Conservation (phyloP, 2,888 invertebrate genomes). For the Nemotelus pantherinus region DNA sequence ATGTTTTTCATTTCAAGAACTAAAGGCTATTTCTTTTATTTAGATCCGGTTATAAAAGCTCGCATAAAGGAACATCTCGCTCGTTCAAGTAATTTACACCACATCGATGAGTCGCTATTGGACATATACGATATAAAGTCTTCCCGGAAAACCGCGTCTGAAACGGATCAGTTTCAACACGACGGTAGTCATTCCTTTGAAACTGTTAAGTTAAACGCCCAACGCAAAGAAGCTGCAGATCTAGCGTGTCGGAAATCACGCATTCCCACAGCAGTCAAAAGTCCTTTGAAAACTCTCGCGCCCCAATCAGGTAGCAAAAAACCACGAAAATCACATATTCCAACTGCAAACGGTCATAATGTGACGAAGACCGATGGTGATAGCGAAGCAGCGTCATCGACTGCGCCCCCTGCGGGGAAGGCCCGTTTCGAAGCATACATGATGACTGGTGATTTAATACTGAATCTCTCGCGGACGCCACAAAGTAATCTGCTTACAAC, state of each 20-base stretch:
- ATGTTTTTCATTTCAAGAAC: no score
- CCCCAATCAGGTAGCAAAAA: conserved; percentile 62
- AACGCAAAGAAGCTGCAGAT: conserved; percentile 47
- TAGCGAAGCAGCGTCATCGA: conserved; percentile 46
- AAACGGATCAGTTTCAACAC: conserved; percentile 49
- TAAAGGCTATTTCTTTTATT: conserved; percentile 9
- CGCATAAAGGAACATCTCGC: conserved; percentile 78
- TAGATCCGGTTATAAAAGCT: conserved; percentile 89
- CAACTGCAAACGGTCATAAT: conserved; percentile 58
- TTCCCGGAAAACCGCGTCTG: conserved; percentile 48
- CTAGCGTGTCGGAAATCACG: conserved; percentile 66
- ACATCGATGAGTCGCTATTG: conserved; percentile 67
- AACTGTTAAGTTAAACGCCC: not conserved
- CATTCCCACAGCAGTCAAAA: conserved; percentile 68
- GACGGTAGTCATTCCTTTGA: conserved; percentile 50
- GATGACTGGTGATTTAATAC: conserved; percentile 97
- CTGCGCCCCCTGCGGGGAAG: conserved; percentile 59
- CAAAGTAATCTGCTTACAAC: conserved; percentile 72
- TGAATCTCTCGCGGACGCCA: conserved; percentile 88
- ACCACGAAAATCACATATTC: conserved; percentile 62
- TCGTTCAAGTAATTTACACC: conserved; percentile 67
- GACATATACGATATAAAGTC: conserved; percentile 65
- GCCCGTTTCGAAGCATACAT: conserved; percentile 89
- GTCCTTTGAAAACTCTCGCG: conserved; percentile 59
- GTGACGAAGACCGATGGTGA: conserved; percentile 49